These are phyloP conservation scores for Drosophila navojoa DNA, from an alignment of 1,140 invertebrate species.

Conservation along the genomic window DNA sequence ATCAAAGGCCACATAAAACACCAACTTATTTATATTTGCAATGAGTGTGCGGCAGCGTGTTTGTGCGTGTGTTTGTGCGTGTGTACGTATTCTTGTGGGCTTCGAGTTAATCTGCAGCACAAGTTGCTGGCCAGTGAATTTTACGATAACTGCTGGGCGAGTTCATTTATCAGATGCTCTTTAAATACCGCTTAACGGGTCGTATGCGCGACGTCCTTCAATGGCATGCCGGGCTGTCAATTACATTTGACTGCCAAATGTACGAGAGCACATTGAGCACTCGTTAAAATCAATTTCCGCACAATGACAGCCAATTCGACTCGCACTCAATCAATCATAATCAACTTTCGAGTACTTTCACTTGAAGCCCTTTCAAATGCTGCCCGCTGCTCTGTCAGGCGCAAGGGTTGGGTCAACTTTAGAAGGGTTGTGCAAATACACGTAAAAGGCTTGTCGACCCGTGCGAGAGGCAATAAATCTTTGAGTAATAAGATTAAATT, in stretches of 20 bases:
- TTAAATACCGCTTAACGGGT: slow-evolving; percentile 52
- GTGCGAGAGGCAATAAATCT: slow-evolving; percentile 75
- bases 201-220: slow-evolving; percentile 55
- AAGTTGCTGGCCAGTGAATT: slow-evolving; percentile 24
- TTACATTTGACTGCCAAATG: slow-evolving; percentile 57
- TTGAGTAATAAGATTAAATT: slow-evolving; percentile 76
- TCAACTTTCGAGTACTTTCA: slow-evolving; percentile 66
- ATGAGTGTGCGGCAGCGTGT: neutral
- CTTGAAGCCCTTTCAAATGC: slow-evolving; percentile 59
- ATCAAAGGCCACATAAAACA: slow-evolving; percentile 47
- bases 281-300: slow-evolving; percentile 65
- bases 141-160: slow-evolving; percentile 10
- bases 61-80: neutral
- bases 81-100: neutral
- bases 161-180: slow-evolving; percentile 31
- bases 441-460: slow-evolving; percentile 63
- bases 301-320: slow-evolving; percentile 50
- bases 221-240: slow-evolving; percentile 54
- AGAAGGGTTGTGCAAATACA: slow-evolving; percentile 8
- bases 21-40: slow-evolving; percentile 6
- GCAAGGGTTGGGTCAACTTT: slow-evolving; percentile 24
- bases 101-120: slow-evolving; percentile 25
- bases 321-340: slow-evolving; percentile 79
- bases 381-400: slow-evolving; percentile 20
- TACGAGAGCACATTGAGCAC: slow-evolving; percentile 41